Base-by-base conservation (phyloP, 1,140 invertebrate genomes). In the Apis mellifera region DNA sequence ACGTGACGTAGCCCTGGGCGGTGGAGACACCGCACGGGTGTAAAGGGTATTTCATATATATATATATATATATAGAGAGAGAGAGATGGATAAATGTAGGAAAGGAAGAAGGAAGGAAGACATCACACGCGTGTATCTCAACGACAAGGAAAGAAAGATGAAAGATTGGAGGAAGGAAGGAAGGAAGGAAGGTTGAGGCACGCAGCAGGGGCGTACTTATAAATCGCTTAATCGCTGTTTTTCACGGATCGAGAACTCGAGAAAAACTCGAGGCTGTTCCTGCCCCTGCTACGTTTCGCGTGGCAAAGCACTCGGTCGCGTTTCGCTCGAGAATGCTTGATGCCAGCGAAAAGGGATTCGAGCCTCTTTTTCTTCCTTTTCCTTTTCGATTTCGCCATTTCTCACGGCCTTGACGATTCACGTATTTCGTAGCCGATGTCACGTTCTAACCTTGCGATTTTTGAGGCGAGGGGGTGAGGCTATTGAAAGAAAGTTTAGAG, bases 151-250 rank as follows among this genome's bases (percentile, higher is more conserved):
- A 54, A 80, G 52, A 70, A 21, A 23, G n/a, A 72, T 13, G n/a
- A 5, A 8, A 32, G 19, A 32, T 15, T 9, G 17, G 5, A 26
- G 12, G 13, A 32, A 57, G 32, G 21, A 59, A 59, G 55, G 42
- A 42, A 57, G 57, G 54, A 48, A 60, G n/a, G 42, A 54, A 57
- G n/a, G 26, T 60, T 54, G 42, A 42, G 32, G 32, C 55, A 65
- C 57, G 74, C 65, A 69, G 74, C 32, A 72, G 71, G 55, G 55
- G 65, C 79, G 82, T 73, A 77, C 89, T 91, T 87, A 84, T 89
- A 86, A 91, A 91, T 90, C 86, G 89, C 88, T 92, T 91, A 92
- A 93, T 92, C 92, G 89, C 88, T 87, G 90, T 80, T 88, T 90
- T 92, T 92, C 83, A 92, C 87, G 92, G 90, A 90, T 93, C 90